Conservation (phyloP, 2,888 invertebrate genomes). For the Omphaloscelis lunosa region DNA sequence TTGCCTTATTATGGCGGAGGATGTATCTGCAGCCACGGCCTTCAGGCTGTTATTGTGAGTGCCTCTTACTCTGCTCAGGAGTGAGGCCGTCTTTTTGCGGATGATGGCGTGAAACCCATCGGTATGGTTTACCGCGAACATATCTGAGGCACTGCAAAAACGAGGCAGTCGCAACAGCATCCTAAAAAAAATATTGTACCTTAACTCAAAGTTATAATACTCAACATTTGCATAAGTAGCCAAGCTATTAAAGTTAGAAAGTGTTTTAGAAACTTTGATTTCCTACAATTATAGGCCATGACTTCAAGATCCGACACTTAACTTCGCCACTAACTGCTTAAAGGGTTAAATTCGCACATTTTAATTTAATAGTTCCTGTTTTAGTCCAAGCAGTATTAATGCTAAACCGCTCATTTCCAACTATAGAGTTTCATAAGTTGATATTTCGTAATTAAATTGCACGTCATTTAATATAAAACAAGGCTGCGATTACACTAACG, state of each 20-base stretch:
- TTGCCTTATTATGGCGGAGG: background rate
- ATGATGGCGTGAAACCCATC: background rate
- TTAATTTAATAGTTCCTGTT: conserved; percentile 34
- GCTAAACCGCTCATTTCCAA: conserved; percentile 23
- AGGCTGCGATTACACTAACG: conserved; percentile 84
- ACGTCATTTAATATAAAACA: conserved; percentile 74
- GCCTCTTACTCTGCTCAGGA: background rate
- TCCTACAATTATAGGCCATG: background rate
- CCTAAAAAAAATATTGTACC: background rate
- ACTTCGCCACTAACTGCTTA: conserved; percentile 2
- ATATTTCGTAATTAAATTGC: conserved; percentile 74
- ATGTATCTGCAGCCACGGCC: background rate
- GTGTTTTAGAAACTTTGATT: background rate
- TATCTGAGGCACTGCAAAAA: background rate
- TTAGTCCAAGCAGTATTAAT: conserved; percentile 10
- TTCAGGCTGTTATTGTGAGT: background rate
- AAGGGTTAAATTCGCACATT: conserved; percentile 18
- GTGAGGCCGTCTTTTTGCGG: too few species aligned
- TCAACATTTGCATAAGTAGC: background rate
- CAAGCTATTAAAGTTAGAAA: background rate
- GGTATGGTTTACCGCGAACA: background rate
- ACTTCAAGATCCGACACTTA: background rate
- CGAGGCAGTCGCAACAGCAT: background rate
- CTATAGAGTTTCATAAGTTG: conserved; percentile 16
- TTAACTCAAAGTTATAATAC: background rate